phyloP scores from a whole-genome alignment of 2,113 vertebrate species.

The Python bivittatus region DNA sequence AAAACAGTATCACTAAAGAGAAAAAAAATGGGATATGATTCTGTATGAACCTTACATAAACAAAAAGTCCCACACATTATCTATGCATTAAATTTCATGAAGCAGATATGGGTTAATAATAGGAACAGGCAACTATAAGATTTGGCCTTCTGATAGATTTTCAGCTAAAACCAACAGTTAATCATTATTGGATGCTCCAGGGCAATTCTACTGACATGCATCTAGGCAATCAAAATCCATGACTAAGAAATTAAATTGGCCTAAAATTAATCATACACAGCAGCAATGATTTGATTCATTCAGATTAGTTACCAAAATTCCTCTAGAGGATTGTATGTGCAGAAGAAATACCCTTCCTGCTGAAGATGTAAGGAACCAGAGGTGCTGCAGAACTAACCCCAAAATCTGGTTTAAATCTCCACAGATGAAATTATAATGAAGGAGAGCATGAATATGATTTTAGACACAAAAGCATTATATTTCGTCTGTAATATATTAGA shows the following conservation, averaged over 20 bases:
- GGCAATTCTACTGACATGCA: slow-evolving; percentile 55
- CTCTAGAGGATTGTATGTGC: slow-evolving; percentile 62
- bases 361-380: slow-evolving; percentile 36
- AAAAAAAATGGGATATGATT: background rate
- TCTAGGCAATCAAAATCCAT: slow-evolving; percentile 63
- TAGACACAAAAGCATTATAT: background rate
- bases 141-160: background rate
- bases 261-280: slow-evolving; percentile 69
- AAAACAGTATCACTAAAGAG: background rate
- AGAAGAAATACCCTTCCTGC: slow-evolving; percentile 52
- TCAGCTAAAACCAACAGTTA: slow-evolving; percentile 56
- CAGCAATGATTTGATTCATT: slow-evolving; percentile 64
- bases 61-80: background rate
- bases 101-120: slow-evolving; percentile 29
- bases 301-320: slow-evolving; percentile 66
- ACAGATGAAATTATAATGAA: background rate
- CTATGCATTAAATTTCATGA: background rate
- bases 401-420: background rate
- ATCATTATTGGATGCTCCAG: slow-evolving; percentile 60
- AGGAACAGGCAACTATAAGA: slow-evolving; percentile 14
- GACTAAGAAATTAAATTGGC: slow-evolving; percentile 71
- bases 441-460: background rate
- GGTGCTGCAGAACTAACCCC: slow-evolving; percentile 52
- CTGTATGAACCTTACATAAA: background rate
- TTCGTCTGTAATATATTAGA: background rate